Conservation (phyloP, 2,888 invertebrate species). For the Hirtodrosophila histrioides region DNA sequence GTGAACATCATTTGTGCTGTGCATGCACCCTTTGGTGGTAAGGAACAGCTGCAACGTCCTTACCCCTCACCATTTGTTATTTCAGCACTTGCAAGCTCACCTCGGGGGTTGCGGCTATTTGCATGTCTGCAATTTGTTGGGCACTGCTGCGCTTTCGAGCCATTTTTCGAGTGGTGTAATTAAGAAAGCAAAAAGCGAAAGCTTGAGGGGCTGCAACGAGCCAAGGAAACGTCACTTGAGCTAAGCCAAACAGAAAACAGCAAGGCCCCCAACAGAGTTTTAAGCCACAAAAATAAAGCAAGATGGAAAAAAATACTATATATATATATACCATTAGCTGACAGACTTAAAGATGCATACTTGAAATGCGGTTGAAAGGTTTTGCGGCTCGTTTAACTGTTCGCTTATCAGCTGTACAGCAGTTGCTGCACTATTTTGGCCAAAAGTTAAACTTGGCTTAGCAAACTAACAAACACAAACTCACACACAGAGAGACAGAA, state of each 20-base stretch:
- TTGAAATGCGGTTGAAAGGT: slow-evolving; percentile 38
- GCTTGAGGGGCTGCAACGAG: slow-evolving; percentile 40
- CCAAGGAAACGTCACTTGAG: slow-evolving; percentile 55
- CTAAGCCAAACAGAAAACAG: slow-evolving; percentile 49
- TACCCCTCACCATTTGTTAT: slow-evolving; percentile 22
- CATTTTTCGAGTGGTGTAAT: slow-evolving; percentile 65
- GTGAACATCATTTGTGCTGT: not conserved
- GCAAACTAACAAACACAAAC: slow-evolving; percentile 34
- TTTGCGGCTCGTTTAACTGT: slow-evolving; percentile 15
- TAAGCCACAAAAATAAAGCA: no score
- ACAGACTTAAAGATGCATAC: slow-evolving; percentile 53
- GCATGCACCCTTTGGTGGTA: not conserved
- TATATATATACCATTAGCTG: slow-evolving; percentile 60
- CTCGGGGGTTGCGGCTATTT: slow-evolving; percentile 59
- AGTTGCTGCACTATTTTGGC: slow-evolving; percentile 37
- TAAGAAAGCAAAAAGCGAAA: slow-evolving; percentile 69
- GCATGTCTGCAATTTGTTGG: slow-evolving; percentile 68
- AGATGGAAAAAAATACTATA: slow-evolving; percentile 1
- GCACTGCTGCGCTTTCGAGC: slow-evolving; percentile 58
- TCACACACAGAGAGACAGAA: slow-evolving; percentile 25
- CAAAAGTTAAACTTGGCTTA: slow-evolving; percentile 64
- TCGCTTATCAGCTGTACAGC: slow-evolving; percentile 58
- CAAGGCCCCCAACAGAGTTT: slow-evolving; percentile 3
- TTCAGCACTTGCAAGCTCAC: slow-evolving; percentile 20
- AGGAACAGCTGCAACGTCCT: not conserved